Evolutionary conservation across 2,888 invertebrate species (phyloP).

Genomic region (Sthenelais limicola): DNA sequence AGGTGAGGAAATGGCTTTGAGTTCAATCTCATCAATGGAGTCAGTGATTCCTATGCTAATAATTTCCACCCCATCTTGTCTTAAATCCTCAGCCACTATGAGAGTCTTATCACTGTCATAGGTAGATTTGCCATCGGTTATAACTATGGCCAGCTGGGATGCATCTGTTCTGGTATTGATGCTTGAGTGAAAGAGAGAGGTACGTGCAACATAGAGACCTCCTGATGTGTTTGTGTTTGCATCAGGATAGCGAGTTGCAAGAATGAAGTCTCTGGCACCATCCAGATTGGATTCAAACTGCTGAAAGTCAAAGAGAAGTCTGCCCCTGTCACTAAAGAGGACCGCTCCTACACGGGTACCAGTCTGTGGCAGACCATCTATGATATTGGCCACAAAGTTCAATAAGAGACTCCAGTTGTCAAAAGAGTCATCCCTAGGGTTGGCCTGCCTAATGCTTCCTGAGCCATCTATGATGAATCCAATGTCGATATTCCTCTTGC

Average conservation of each 20-base stretch:
- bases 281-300: conserved; percentile 8
- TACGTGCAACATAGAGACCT: conserved; percentile 38
- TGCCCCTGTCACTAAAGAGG: conserved; percentile 1
- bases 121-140: conserved; percentile 41
- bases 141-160: conserved; percentile 28
- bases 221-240: conserved; percentile 49
- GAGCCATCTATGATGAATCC: conserved; percentile 17
- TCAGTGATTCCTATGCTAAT: conserved; percentile 29
- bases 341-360: conserved; percentile 28
- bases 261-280: conserved; percentile 30
- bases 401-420: conserved; percentile 7
- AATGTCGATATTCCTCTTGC: conserved; percentile 8
- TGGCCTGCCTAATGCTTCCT: conserved; percentile 19
- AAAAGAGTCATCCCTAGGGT: conserved; percentile 2
- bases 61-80: conserved; percentile 20
- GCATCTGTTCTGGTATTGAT: conserved; percentile 16
- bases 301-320: conserved; percentile 20
- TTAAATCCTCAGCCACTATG: conserved; percentile 11
- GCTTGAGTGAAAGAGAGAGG: background rate
- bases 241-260: conserved; percentile 34
- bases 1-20: conserved; percentile 36
- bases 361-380: conserved; percentile 3
- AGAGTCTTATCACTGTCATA: conserved; percentile 21
- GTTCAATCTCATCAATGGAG: conserved; percentile 27
- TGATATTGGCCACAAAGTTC: conserved; percentile 10